phyloP scores from a whole-genome alignment of 2,113 vertebrate species.

The Brienomyrus brachyistius region DNA sequence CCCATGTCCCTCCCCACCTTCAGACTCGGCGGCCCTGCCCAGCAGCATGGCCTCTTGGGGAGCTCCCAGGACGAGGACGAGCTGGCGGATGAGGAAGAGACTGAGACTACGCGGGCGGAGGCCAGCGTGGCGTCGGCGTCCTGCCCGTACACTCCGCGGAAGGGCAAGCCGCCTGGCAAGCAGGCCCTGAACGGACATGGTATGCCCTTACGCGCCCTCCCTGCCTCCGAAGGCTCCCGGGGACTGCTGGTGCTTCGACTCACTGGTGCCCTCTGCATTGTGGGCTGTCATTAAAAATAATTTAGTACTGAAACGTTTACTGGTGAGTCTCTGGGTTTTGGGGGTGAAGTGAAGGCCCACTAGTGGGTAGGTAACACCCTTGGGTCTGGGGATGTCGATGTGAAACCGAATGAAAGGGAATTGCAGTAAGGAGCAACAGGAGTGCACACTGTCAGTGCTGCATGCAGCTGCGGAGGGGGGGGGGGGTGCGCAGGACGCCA shows the following conservation, averaged over 20 bases:
- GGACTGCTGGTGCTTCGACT: neutral
- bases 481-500: neutral
- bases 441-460: neutral
- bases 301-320: neutral
- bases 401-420: neutral
- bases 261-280: neutral
- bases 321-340: neutral
- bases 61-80: conserved; percentile 97
- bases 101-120: conserved; percentile 70
- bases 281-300: neutral
- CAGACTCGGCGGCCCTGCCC: conserved; percentile 91
- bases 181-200: conserved; percentile 87
- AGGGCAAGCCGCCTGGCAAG: conserved; percentile 78
- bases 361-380: neutral
- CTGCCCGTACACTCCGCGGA: conserved; percentile 93
- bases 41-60: conserved; percentile 93
- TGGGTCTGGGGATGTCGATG: neutral
- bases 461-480: neutral
- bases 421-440: neutral
- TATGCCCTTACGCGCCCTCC: conserved; percentile 43
- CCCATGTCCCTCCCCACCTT: neutral
- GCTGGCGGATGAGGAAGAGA: conserved; percentile 76
- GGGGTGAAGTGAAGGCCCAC: neutral
- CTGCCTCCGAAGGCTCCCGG: neutral
- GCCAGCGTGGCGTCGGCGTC: conserved; percentile 77